Conservation (phyloP, 1,140 invertebrate genomes). For the Lasioglossum baleicum region DNA sequence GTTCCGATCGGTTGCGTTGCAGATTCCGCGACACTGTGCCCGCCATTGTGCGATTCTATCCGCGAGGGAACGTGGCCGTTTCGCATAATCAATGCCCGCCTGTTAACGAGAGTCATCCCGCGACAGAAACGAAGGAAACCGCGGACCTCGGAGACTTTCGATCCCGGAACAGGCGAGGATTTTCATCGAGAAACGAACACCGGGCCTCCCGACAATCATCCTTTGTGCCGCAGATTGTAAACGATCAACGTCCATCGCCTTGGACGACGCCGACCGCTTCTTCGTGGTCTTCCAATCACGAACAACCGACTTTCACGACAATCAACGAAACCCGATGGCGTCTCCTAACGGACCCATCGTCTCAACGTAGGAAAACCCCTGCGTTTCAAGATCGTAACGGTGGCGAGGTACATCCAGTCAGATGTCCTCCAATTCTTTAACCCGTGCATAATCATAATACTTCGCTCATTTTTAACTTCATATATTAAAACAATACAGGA, state of each 20-base stretch:
- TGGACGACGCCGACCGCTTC: not conserved
- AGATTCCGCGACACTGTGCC: conserved; percentile 3
- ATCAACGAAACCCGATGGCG: too few relatives aligned
- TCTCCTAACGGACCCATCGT: too few relatives aligned
- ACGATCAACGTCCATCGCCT: not conserved
- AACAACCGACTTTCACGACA: too few relatives aligned
- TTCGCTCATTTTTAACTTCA: too few relatives aligned
- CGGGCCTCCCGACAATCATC: not conserved
- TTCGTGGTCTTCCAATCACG: not conserved
- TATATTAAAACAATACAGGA: too few relatives aligned
- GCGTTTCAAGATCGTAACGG: too few relatives aligned
- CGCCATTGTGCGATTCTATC: not conserved
- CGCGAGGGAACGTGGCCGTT: not conserved
- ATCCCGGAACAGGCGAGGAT: not conserved
- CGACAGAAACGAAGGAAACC: not conserved
- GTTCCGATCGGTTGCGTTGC: conserved; percentile 6
- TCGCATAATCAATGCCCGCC: not conserved
- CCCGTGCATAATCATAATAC: too few relatives aligned
- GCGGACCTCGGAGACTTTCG: not conserved
- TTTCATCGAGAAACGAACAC: not conserved
- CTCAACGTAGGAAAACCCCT: too few relatives aligned
- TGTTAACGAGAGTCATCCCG: conserved; percentile 1
- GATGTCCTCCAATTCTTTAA: too few relatives aligned
- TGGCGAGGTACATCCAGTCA: too few relatives aligned
- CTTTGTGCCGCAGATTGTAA: not conserved